Base-by-base conservation (phyloP, 2,113 vertebrate genomes). In the Zosterops borbonicus region DNA sequence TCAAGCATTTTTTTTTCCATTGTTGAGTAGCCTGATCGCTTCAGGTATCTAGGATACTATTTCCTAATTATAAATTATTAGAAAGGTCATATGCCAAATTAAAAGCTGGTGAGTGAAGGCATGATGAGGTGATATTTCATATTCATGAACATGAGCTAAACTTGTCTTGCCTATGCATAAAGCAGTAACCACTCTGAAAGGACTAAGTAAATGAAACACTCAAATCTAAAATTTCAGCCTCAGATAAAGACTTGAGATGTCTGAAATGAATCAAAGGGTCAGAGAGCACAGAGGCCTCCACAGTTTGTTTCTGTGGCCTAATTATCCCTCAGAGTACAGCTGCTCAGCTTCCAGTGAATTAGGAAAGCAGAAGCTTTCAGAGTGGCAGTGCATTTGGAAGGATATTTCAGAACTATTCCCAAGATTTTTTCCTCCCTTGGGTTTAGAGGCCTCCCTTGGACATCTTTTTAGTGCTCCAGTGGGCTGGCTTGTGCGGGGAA, bases 1-100 rank as follows among this genome's bases (percentile, higher is more conserved):
- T 92, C 35, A 46, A 53, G 28, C 23, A 67, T 70, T 22, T 23
- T 68, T 33, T 83, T 87, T 75, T 35, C 31, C 46, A 13, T 71
- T 89, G 71, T 87, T 83, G 20, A 53, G 33, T 16, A 74, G 58
- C 23, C 28, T 90, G 52, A 59, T 84, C 7, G 4, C 14, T 60
- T 33, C 22, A 65, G 19, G 44, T 63, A 83, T 35, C 62, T 67
- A 68, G 46, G 77, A 89, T 87, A 89, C 11, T 75, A 39, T 93
- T 93, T 96, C 92, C 35, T 63, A 90, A 93, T 90, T 91, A 71
- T 53, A 76, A 85, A 86, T 79, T 63, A 69, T 71, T 91, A 58
- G 89, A 78, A 90, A 92, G 53, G 52, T 88, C 55, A 71, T 47
- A 53, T 52, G 60, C 37, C 52, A 91, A 65, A 96, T 95, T 83